phyloP scores from a whole-genome alignment of 2,113 vertebrate species.

The cattle (Bos taurus) region ARS-UCD2.0 NC_037336.1:48237001-48237500 shows the following conservation, averaged over 20 bases:
- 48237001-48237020: slow-evolving; percentile 23
- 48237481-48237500: not conserved
- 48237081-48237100: not conserved
- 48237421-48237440: not conserved
- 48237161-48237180: not conserved
- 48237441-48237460: not conserved
- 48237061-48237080: not conserved
- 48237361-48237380: not conserved
- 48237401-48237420: not conserved
- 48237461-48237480: not conserved
- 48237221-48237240: not conserved
- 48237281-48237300: not conserved
- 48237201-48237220: not conserved
- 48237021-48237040: slow-evolving; percentile 20
- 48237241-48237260: not conserved
- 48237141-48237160: not conserved
- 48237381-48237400: not conserved
- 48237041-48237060: not conserved
- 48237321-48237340: not conserved
- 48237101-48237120: not conserved
- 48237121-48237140: not conserved
- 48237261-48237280: not conserved
- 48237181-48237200: not conserved
- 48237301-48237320: not conserved
- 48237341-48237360: not conserved